These are phyloP conservation scores for Mormyrus proboscirostris DNA, from an alignment of 2,797 vertebrate species.

Conservation along the genomic window DNA sequence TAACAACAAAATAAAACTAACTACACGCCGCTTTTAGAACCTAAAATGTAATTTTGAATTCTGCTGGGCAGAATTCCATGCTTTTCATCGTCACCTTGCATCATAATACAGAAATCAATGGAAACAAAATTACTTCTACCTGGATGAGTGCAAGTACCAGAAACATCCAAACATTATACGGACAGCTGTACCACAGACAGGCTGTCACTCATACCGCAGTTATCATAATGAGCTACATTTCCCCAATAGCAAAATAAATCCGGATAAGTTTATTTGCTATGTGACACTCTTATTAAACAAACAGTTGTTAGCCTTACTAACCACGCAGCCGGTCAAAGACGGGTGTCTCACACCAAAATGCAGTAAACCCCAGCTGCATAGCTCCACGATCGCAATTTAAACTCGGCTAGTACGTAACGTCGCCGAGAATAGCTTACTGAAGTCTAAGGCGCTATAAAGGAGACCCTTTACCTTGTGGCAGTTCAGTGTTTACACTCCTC, in stretches of 20 bases:
- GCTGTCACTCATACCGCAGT: not conserved
- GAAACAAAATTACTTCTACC: not conserved
- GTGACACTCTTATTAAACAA: not conserved
- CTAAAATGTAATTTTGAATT: not conserved
- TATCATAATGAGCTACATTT: not conserved
- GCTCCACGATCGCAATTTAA: not conserved
- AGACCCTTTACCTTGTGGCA: conserved; percentile 5
- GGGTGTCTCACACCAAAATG: too few species aligned
- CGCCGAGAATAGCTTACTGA: not conserved
- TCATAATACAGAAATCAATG: not conserved
- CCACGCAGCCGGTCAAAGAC: not conserved
- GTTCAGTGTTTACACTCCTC: conserved; percentile 24
- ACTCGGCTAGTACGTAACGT: not conserved
- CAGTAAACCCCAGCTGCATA: not conserved
- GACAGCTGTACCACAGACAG: not conserved
- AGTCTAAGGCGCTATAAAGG: not conserved
- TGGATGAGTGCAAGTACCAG: not conserved
- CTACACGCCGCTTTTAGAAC: not conserved
- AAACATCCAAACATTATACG: not conserved
- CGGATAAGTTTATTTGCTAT: not conserved
- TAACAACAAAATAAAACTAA: not conserved
- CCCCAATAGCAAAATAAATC: not conserved
- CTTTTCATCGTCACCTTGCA: not conserved
- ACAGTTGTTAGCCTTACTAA: not conserved
- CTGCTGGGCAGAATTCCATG: not conserved